A percentile compares a stretch with the other conserved stretches of the same genome.
Evolutionary conservation across 2,888 invertebrate genomes (phyloP).

Genomic region (Oscheius sp.): DNA sequence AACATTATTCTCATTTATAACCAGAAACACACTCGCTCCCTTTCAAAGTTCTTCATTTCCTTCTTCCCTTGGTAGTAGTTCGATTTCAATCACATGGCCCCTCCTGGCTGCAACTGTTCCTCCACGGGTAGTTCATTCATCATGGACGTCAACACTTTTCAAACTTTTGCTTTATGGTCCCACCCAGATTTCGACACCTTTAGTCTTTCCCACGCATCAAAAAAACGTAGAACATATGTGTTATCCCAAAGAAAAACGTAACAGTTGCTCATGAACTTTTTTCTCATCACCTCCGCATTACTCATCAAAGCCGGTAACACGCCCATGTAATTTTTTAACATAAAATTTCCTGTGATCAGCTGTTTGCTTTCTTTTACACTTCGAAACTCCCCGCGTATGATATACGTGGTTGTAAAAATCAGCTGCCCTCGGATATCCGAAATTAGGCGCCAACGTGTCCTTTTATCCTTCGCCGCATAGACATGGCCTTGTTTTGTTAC

Average conservation of each 20-base stretch:
- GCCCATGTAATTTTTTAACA: not conserved
- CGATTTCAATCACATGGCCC: not conserved
- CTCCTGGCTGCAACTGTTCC: conserved; percentile 8
- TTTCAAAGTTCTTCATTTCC: no score
- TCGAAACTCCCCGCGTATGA: conserved; percentile 11
- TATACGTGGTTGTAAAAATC: conserved; percentile 20
- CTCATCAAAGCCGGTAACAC: no score
- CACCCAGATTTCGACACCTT: not conserved
- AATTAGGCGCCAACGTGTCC: not conserved
- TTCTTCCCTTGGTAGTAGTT: no score
- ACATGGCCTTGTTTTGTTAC: not conserved
- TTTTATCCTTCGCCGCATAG: not conserved
- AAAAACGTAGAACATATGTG: not conserved
- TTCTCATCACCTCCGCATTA: not conserved
- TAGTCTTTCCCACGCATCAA: not conserved
- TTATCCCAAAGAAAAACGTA: not conserved
- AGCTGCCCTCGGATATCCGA: not conserved
- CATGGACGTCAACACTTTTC: conserved; percentile 13
- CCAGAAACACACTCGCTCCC: no score
- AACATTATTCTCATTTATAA: not conserved
- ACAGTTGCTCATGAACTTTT: not conserved
- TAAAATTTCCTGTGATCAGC: not conserved
- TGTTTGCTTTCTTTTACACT: conserved; percentile 12
- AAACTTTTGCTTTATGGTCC: not conserved
- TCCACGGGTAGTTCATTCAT: not conserved